These are phyloP conservation scores for Aptenodytes patagonicus DNA, from an alignment of 2,113 vertebrate genomes.

Conservation along the genomic window DNA sequence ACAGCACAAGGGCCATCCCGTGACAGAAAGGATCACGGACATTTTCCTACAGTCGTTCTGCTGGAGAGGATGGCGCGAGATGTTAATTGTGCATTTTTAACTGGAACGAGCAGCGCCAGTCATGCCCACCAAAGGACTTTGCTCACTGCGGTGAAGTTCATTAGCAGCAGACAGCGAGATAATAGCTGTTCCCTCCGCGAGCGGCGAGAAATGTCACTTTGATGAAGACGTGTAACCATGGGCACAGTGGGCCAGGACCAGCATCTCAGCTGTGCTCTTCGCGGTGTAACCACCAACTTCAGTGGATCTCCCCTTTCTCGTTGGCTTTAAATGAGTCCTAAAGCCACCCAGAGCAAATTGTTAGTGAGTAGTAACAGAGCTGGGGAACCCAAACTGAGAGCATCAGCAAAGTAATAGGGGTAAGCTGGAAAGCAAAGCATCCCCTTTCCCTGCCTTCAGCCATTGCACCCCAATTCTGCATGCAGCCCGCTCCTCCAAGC, in stretches of 20 bases:
- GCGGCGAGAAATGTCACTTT: background rate
- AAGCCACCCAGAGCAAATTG: background rate
- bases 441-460: background rate
- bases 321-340: background rate
- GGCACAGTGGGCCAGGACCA: background rate
- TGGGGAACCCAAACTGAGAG: background rate
- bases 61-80: background rate
- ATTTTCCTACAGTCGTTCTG: background rate
- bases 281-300: fast-evolving
- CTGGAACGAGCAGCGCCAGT: background rate
- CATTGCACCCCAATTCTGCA: background rate
- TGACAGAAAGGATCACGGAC: background rate
- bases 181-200: background rate
- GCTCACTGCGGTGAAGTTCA: background rate
- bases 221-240: background rate
- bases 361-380: background rate
- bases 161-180: background rate
- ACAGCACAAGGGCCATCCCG: background rate
- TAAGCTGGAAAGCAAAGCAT: background rate
- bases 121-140: background rate
- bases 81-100: background rate
- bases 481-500: background rate
- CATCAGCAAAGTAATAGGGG: background rate
- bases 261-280: background rate
- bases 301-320: background rate